Conservation (phyloP, 2,113 vertebrate species). For the Lipophrys pholis region DNA sequence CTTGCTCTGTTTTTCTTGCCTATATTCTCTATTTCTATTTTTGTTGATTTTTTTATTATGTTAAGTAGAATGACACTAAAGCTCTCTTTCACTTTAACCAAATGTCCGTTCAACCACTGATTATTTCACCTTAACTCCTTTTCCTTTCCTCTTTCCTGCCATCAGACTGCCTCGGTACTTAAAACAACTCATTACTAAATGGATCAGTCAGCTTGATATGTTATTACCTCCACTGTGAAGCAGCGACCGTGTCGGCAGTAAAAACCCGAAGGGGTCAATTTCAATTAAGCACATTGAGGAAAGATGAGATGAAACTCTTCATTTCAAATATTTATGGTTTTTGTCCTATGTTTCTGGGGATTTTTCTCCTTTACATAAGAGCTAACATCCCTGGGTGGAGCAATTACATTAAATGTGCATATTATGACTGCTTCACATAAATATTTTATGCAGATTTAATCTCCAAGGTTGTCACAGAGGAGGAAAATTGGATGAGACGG, state of each 20-base stretch:
- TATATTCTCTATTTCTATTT: too few relatives aligned
- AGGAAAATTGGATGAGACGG: too few relatives aligned
- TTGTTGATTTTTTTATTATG: too few relatives aligned
- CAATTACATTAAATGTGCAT: background rate
- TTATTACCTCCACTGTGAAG: slow-evolving; percentile 1
- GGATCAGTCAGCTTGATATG: background rate
- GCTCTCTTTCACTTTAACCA: too few relatives aligned
- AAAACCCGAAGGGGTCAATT: background rate
- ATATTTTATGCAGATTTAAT: background rate
- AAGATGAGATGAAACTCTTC: background rate
- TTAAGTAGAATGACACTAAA: too few relatives aligned
- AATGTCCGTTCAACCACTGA: too few relatives aligned
- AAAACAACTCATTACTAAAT: background rate
- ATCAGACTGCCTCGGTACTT: background rate
- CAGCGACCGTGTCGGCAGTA: background rate
- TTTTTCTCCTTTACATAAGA: background rate
- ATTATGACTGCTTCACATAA: background rate
- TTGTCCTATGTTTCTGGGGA: background rate
- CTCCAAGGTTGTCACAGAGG: too few relatives aligned
- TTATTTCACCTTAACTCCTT: background rate
- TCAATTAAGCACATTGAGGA: background rate
- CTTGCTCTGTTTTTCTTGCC: too few relatives aligned
- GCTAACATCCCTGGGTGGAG: background rate
- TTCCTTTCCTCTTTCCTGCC: background rate
- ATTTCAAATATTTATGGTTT: background rate